phyloP scores from a whole-genome alignment of 2,797 vertebrate genomes.

The Takifugu ocellatus region DNA sequence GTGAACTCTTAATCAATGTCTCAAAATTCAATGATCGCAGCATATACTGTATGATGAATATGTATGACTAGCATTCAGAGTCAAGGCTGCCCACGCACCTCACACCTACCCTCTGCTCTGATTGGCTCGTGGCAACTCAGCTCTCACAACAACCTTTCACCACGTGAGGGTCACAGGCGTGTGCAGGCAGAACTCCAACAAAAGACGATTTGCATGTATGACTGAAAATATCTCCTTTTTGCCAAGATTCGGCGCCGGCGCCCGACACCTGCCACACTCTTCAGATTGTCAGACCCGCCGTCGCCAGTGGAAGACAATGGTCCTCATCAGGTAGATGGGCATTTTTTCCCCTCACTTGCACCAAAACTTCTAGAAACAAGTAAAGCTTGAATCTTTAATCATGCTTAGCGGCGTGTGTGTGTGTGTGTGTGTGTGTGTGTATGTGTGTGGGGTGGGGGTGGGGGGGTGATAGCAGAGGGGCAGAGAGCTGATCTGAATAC shows the following conservation, averaged over 20 bases:
- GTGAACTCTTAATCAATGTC: background rate
- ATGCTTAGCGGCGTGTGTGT: background rate
- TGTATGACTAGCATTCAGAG: constrained; percentile 33
- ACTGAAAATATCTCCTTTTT: constrained; percentile 16
- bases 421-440: too few relatives aligned
- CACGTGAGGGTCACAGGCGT: background rate
- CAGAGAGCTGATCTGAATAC: too few relatives aligned
- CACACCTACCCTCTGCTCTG: constrained; percentile 33
- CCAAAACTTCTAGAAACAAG: too few relatives aligned
- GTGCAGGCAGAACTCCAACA: background rate
- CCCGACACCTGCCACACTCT: constrained; percentile 91
- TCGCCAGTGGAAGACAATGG: constrained; percentile 86
- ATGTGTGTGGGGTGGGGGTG: too few relatives aligned
- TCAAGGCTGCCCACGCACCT: constrained; percentile 49
- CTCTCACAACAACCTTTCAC: constrained; percentile 24
- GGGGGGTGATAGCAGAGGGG: too few relatives aligned
- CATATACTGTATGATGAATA: constrained; percentile 30
- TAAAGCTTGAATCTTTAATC: background rate
- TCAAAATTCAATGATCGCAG: constrained; percentile 12
- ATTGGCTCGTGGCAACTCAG: constrained; percentile 37
- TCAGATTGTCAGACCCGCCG: constrained; percentile 86
- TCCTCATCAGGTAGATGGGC: constrained; percentile 76
- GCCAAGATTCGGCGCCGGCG: constrained; percentile 87
- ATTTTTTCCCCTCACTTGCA: background rate
- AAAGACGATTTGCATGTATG: background rate